A percentile compares a stretch with the other conserved stretches of the same genome.
Conservation (phyloP, 2,888 invertebrate genomes). For the Drosophila hawaiiensis region DNA sequence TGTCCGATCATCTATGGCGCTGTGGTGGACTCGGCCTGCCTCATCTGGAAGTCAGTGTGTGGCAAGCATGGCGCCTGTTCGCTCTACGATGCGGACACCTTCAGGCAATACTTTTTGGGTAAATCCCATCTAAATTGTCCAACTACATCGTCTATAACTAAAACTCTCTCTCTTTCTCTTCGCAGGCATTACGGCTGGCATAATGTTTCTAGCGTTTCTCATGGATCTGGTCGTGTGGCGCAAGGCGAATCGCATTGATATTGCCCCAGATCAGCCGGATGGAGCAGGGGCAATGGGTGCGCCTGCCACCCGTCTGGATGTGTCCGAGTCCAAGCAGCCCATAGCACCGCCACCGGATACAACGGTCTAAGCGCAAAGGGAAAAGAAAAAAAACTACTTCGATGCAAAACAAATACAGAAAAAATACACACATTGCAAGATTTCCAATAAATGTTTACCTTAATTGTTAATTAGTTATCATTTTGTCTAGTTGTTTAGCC, state of each 20-base stretch:
- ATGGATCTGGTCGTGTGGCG: conserved; percentile 96
- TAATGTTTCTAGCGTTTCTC: conserved; percentile 94
- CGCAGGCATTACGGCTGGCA: conserved; percentile 93
- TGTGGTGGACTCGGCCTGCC: conserved; percentile 95
- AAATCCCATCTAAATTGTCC: conserved; percentile 54
- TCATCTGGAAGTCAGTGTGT: conserved; percentile 93
- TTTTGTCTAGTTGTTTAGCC: conserved; percentile 78
- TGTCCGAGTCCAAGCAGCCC: conserved; percentile 80
- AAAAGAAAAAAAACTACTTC: conserved; percentile 28
- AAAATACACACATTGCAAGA: conserved; percentile 55
- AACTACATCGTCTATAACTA: neutral
- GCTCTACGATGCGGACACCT: conserved; percentile 93
- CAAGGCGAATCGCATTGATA: conserved; percentile 93
- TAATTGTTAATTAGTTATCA: conserved; percentile 81
- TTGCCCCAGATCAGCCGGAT: conserved; percentile 86
- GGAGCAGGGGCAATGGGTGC: conserved; percentile 30
- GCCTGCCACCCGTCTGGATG: conserved; percentile 57
- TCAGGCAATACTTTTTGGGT: conserved; percentile 95
- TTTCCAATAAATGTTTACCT: conserved; percentile 81
- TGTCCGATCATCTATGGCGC: conserved; percentile 98
- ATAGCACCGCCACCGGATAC: conserved; percentile 81
- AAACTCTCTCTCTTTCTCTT: conserved; percentile 23
- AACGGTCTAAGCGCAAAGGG: conserved; percentile 71
- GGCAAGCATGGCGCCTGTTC: conserved; percentile 93
- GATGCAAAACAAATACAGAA: conserved; percentile 23